Percentiles rank a stretch among this genome's conserved stretches.
Evolutionary conservation across 2,888 invertebrate species (phyloP).

Genomic region (Dryadula phaetusa): DNA sequence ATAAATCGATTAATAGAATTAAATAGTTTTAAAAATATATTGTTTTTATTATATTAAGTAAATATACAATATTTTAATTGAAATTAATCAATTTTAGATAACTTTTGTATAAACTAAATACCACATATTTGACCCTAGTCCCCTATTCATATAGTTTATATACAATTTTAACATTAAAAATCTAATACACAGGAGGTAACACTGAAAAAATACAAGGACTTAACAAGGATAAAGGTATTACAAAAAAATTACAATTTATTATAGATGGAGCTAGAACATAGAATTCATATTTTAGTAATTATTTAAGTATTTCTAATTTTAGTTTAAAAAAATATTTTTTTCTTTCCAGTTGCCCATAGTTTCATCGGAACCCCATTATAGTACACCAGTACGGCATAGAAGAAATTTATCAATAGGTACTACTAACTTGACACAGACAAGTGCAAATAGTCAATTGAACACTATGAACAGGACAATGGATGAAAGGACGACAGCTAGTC

Average conservation of each 20-base stretch:
- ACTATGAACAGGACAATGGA: slow-evolving; percentile 85
- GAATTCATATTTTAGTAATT: slow-evolving; percentile 5
- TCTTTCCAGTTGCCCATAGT: slow-evolving; percentile 60
- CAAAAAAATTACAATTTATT: slow-evolving; percentile 17
- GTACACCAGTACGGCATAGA: slow-evolving; percentile 78
- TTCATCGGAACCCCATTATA: slow-evolving; percentile 78
- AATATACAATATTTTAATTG: not conserved
- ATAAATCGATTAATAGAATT: not conserved
- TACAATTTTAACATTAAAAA: slow-evolving; percentile 30
- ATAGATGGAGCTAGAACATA: slow-evolving; percentile 23
- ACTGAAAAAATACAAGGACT: slow-evolving; percentile 38
- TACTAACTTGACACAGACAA: slow-evolving; percentile 68
- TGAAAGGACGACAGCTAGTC: slow-evolving; percentile 81
- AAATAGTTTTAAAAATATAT: not conserved
- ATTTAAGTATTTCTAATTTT: not conserved
- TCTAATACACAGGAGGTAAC: slow-evolving; percentile 38
- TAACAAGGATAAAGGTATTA: slow-evolving; percentile 37
- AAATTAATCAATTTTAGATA: not conserved
- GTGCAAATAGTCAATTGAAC: slow-evolving; percentile 64
- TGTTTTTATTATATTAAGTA: no score
- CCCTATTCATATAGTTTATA: not conserved
- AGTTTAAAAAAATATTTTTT: not conserved
- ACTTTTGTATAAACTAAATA: not conserved
- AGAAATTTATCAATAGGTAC: slow-evolving; percentile 79
- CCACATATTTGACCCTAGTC: not conserved